Conservation (phyloP, 2,888 invertebrate genomes). For the Eledona agricola region DNA sequence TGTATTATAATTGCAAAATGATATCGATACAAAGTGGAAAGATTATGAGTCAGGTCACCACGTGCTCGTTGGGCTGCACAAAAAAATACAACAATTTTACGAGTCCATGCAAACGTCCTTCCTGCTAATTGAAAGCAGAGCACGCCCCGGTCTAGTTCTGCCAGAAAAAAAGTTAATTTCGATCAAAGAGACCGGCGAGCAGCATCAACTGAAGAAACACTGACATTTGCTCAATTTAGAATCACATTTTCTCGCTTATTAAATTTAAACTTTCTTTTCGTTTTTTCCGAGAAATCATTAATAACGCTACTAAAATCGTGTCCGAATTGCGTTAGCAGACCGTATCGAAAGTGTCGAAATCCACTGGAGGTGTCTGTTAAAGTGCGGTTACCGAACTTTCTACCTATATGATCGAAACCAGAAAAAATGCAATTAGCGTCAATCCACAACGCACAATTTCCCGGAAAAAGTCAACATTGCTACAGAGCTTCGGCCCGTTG, state of each 20-base stretch:
- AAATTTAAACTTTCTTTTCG: slow-evolving; percentile 24
- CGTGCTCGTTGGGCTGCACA: not conserved
- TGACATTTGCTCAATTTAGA: slow-evolving; percentile 4
- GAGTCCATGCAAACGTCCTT: no score
- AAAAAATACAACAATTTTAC: no score
- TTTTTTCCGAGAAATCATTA: slow-evolving; percentile 16
- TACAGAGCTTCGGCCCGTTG: slow-evolving; percentile 17
- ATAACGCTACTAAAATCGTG: slow-evolving; percentile 12
- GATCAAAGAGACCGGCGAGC: no score
- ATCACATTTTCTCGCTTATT: slow-evolving; percentile 11
- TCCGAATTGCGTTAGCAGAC: slow-evolving; percentile 17
- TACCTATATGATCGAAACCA: slow-evolving; percentile 6
- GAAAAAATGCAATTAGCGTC: slow-evolving; percentile 21
- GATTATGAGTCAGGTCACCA: not conserved
- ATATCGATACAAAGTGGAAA: not conserved
- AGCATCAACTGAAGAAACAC: not conserved
- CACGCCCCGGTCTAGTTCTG: no score
- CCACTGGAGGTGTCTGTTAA: slow-evolving; percentile 3
- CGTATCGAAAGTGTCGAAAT: slow-evolving; percentile 30
- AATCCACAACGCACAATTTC: slow-evolving; percentile 22
- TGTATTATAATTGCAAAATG: not conserved
- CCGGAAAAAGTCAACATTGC: slow-evolving; percentile 23
- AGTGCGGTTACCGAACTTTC: slow-evolving; percentile 16
- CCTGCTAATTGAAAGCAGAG: no score
- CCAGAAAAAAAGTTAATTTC: no score